A percentile compares a stretch with the other conserved stretches of the same genome.
phyloP scores from a whole-genome alignment of 2,797 vertebrate species.

The Lacerta bilineata region DNA sequence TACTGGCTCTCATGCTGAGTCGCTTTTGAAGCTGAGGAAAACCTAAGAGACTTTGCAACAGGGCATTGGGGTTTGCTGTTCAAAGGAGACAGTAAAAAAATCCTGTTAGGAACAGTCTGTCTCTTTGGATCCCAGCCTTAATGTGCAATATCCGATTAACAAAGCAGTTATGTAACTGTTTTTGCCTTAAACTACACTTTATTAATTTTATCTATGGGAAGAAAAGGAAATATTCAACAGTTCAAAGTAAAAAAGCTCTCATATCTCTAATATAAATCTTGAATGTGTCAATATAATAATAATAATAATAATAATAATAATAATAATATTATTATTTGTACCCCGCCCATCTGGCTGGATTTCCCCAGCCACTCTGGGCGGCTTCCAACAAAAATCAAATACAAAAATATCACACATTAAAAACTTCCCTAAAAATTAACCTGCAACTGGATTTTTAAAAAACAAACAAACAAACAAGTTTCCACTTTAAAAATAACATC shows the following conservation, averaged over 20 bases:
- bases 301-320: no score
- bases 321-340: no score
- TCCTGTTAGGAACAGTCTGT: background rate
- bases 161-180: slow-evolving; percentile 14
- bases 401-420: no score
- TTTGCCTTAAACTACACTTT: slow-evolving; percentile 3
- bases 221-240: slow-evolving; percentile 17
- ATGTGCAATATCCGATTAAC: slow-evolving; percentile 12
- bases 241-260: slow-evolving; percentile 28
- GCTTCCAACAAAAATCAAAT: no score
- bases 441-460: slow-evolving; percentile 30
- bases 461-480: slow-evolving; percentile 11
- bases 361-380: no score
- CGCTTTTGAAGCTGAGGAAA: background rate
- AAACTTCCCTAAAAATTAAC: background rate
- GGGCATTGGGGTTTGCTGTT: background rate
- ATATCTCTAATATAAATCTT: slow-evolving; percentile 3
- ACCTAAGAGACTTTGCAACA: background rate
- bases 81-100: background rate
- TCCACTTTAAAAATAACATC: background rate
- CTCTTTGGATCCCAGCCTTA: background rate
- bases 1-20: background rate
- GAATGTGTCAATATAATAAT: background rate
- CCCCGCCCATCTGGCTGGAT: no score
- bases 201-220: slow-evolving; percentile 17